A percentile compares a stretch with the other conserved stretches of the same genome.
phyloP scores from a whole-genome alignment of 2,113 vertebrate species.

The Pipa parva region DNA sequence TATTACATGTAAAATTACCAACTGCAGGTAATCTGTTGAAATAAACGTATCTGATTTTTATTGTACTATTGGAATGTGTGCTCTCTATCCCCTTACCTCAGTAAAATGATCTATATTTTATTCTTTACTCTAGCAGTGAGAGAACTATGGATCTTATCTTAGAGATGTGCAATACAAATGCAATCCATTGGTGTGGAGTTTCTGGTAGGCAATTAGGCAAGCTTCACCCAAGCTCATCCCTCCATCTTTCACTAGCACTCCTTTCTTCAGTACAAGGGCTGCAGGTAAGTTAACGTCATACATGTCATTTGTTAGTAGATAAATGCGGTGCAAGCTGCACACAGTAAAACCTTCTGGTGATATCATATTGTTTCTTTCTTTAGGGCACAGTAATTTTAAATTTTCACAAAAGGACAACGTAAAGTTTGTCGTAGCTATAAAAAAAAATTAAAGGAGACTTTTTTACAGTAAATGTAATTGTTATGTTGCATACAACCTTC shows the following conservation, averaged over 20 bases:
- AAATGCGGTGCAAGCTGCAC: too few species aligned
- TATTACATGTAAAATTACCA: conserved; percentile 96
- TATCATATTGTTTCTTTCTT: neutral
- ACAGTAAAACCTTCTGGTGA: too few species aligned
- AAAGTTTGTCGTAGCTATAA: too few species aligned
- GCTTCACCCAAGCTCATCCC: conserved; percentile 81
- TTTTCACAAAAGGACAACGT: too few species aligned
- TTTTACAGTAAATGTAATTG: too few species aligned
- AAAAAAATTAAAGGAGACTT: too few species aligned
- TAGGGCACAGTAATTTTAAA: too few species aligned
- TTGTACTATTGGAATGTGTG: neutral
- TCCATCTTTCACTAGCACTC: conserved; percentile 83
- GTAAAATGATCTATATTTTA: conserved; percentile 11
- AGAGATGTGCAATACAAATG: conserved; percentile 92
- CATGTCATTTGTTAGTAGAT: neutral
- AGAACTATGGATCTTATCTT: conserved; percentile 95
- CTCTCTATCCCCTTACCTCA: conserved; percentile 18
- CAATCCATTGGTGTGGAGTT: conserved; percentile 94
- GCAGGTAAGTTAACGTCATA: conserved; percentile 65
- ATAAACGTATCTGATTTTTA: neutral
- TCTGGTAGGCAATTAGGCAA: conserved; percentile 93
- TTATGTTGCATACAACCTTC: too few species aligned
- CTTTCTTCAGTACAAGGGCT: conserved; percentile 90
- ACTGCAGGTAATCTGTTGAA: conserved; percentile 93
- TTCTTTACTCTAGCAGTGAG: conserved; percentile 73